Evolutionary conservation across 2,113 vertebrate genomes (phyloP), one percentile per base, ranked within the genome.

Genomic region (Poicephalus gulielmi): DNA sequence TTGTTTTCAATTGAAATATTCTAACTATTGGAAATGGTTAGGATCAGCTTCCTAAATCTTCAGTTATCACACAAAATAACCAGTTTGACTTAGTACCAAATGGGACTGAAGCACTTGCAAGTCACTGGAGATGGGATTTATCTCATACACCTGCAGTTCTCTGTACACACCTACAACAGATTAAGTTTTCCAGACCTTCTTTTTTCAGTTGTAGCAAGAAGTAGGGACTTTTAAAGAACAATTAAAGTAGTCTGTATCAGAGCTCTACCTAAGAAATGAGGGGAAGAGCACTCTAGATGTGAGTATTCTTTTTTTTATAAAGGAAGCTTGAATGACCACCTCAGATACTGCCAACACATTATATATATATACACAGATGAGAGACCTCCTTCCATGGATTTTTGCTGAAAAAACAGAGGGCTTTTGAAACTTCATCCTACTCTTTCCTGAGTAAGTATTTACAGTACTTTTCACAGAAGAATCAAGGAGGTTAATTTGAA

Each of bases 401-500:
- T 92, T 37, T 92, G 28, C 27, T 53, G 50, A 67, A 76, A 88
- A n/a, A 22, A 76, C 37, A 75, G 15, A 70, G 25, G 17, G 68
- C 50, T 90, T 92, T 88, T 66, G 68, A 92, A 95, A 57, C 25
- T 55, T 90, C 57, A 67, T 80, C 55, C 60, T 37, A 75, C 4
- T 3, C 47, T 57, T 94, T 83, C 19, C 47, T 85, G 43, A 90
- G 39, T 60, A 75, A 83, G 44, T 90, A 73, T 88, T 92, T 95
- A 93, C 71, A 86, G 49, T 77, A 66, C 47, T 22, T 78, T 94
- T 91, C 77, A 91, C 64, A 64, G 73, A 11, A 74, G 55, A 94
- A 88, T 94, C 91, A 86, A 75, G 66, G 23, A 86, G 88, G 83
- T 92, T 95, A 95, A 92, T 89, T 71, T 81, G 64, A 94, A 89